phyloP scores from a whole-genome alignment of 2,797 vertebrate genomes.

The Sorex maritimensis region DNA sequence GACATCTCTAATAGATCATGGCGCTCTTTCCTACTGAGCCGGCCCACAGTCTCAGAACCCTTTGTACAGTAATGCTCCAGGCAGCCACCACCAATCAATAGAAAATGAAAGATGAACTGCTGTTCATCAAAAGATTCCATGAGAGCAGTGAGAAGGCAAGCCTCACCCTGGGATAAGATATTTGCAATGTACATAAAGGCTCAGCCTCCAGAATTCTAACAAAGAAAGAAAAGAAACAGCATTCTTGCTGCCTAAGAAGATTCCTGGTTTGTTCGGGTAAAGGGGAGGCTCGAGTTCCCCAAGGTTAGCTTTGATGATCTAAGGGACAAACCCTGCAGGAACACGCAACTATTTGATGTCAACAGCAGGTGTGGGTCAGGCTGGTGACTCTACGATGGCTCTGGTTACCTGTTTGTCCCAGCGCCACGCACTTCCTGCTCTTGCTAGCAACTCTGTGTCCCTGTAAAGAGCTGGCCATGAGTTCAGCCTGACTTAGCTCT shows the following conservation, averaged over 20 bases:
- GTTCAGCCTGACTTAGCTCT: not conserved
- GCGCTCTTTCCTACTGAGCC: not conserved
- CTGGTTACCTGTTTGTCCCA: slow-evolving; percentile 48
- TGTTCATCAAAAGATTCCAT: slow-evolving; percentile 39
- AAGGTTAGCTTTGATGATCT: not conserved
- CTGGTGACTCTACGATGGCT: not conserved
- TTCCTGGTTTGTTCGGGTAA: too few species aligned
- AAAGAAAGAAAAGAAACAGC: not conserved
- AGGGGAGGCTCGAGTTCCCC: not conserved
- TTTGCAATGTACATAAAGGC: not conserved
- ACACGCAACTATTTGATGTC: slow-evolving; percentile 56
- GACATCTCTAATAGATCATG: slow-evolving; percentile 18
- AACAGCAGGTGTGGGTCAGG: slow-evolving; percentile 74
- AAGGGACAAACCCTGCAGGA: not conserved
- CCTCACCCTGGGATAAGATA: not conserved
- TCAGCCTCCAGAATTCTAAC: not conserved
- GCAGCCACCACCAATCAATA: slow-evolving; percentile 33
- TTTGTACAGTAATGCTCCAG: slow-evolving; percentile 35
- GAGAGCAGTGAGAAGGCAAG: not conserved
- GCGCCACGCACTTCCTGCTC: not conserved
- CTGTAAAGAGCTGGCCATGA: not conserved
- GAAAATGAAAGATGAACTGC: slow-evolving; percentile 3
- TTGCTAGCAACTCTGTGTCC: not conserved
- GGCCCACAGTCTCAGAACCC: not conserved
- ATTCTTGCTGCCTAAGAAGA: not conserved